Evolutionary conservation across 2,797 vertebrate species (phyloP), one percentile per base, ranked within the genome.

Genomic region (Ispidina picta): DNA sequence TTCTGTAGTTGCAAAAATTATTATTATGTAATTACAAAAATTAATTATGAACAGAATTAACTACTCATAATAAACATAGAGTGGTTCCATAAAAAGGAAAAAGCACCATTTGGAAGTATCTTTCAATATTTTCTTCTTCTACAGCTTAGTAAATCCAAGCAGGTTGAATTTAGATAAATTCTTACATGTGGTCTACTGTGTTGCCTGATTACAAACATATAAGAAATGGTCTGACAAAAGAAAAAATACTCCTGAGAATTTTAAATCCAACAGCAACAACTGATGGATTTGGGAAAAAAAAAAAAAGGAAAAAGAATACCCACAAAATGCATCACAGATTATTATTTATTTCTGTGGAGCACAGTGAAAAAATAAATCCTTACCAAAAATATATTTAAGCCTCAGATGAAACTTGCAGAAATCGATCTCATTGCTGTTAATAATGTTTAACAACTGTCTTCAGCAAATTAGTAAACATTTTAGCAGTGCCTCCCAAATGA

Each of bases 161-260:
- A 77, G 33, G 29, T 21, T 85, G 69, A 77, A 86, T 59, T 74
- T 35, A 82, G 35, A 80, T 43, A 72, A 60, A 90, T 35, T 83
- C 29, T 81, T 79, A 80, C 82, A 64, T 31, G 69, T 29, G 79
- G 46, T 68, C 63, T 78, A 68, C 49, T 77, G 12, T 68, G 75
- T 44, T 84, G 68, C 25, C 58, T 70, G 65, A 94, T 22, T 88
- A 54, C 39, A 66, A 88, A 33, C 23, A 39, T 71, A 72, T 13
- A 86, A 72, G 9, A 80, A 82, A 91, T 48, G 25, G 86, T 73
- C 62, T 91, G 66, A 69, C 86, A 95, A 82, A 60, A 82, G 21
- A 56, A 87, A 86, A 95, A 83, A 41, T 22, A 52, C 15, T 88
- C 56, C 37, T 43, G 78, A 37, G 62, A 79, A 59, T 81, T 88